Conservation (phyloP, 2,888 invertebrate genomes). For the Miltochrista miniata region DNA sequence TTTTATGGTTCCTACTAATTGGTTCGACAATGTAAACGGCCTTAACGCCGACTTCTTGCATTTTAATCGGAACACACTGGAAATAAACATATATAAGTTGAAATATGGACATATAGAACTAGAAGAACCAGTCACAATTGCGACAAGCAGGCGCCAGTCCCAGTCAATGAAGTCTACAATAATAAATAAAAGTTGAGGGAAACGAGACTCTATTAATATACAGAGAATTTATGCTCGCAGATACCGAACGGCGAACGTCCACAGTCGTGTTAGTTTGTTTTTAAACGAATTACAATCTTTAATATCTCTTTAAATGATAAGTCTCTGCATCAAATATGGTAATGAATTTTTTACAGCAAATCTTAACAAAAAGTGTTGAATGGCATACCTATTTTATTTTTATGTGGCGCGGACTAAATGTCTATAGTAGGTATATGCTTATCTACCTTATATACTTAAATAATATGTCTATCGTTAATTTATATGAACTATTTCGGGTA, state of each 20-base stretch:
- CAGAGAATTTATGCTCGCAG: slow-evolving; percentile 47
- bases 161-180: slow-evolving; percentile 75
- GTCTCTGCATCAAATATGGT: slow-evolving; percentile 23
- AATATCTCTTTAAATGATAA: slow-evolving; percentile 36
- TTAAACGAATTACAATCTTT: slow-evolving; percentile 42
- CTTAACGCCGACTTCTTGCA: slow-evolving; percentile 68
- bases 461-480: no score
- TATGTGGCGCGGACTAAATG: no score
- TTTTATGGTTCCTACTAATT: slow-evolving; percentile 77
- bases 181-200: slow-evolving; percentile 73
- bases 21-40: slow-evolving; percentile 75
- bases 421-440: no score
- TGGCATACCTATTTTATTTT: background rate
- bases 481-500: no score
- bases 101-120: slow-evolving; percentile 73
- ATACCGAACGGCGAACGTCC: slow-evolving; percentile 39
- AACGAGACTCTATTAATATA: slow-evolving; percentile 63
- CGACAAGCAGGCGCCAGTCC: slow-evolving; percentile 74
- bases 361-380: slow-evolving; percentile 8
- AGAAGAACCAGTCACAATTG: slow-evolving; percentile 80
- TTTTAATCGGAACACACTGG: slow-evolving; percentile 74
- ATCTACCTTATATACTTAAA: no score
- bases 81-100: slow-evolving; percentile 70
- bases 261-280: slow-evolving; percentile 42
- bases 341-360: slow-evolving; percentile 30